Conservation (phyloP, 2,797 vertebrate genomes). For the Okamejei kenojei region DNA sequence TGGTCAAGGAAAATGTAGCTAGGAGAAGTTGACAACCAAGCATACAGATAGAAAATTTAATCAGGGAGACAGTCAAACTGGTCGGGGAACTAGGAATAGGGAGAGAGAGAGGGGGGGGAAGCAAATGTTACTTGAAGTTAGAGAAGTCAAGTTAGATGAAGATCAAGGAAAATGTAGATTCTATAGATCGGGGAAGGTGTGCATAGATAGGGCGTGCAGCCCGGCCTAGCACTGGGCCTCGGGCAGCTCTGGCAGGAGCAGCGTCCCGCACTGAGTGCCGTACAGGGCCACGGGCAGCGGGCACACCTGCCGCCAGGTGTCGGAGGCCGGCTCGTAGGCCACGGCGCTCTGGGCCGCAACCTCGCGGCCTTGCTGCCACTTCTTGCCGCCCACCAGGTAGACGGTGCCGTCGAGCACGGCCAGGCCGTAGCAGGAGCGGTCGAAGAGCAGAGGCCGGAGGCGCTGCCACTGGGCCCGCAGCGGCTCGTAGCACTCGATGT, state of each 20-base stretch:
- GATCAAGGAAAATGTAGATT: too few species aligned
- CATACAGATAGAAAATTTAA: too few species aligned
- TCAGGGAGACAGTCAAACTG: too few species aligned
- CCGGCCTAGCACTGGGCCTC: slow-evolving; percentile 41
- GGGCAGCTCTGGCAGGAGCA: slow-evolving; percentile 61
- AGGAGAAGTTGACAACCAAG: too few species aligned
- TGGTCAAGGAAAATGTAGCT: too few species aligned
- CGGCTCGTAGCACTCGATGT: slow-evolving; percentile 79
- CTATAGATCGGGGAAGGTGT: too few species aligned
- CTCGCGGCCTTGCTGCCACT: slow-evolving; percentile 78
- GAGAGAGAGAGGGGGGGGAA: too few species aligned
- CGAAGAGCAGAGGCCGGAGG: slow-evolving; percentile 68
- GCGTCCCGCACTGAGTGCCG: slow-evolving; percentile 71
- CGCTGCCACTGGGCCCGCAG: slow-evolving; percentile 75
- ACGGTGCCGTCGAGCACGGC: slow-evolving; percentile 62
- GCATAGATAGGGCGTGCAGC: too few species aligned
- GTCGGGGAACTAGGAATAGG: too few species aligned
- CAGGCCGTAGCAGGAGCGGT: slow-evolving; percentile 82
- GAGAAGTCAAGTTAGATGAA: too few species aligned
- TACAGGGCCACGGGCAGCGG: slow-evolving; percentile 73
- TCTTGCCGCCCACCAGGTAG: slow-evolving; percentile 80
- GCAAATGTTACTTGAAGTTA: too few species aligned
- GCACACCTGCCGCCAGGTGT: slow-evolving; percentile 82
- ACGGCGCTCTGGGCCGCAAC: slow-evolving; percentile 73
- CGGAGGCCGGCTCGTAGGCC: slow-evolving; percentile 76